Percentiles rank a stretch among this genome's conserved stretches.
phyloP scores from a whole-genome alignment of 37 sponge, comb jelly and placozoan species.

The Beroe forskalii region DNA sequence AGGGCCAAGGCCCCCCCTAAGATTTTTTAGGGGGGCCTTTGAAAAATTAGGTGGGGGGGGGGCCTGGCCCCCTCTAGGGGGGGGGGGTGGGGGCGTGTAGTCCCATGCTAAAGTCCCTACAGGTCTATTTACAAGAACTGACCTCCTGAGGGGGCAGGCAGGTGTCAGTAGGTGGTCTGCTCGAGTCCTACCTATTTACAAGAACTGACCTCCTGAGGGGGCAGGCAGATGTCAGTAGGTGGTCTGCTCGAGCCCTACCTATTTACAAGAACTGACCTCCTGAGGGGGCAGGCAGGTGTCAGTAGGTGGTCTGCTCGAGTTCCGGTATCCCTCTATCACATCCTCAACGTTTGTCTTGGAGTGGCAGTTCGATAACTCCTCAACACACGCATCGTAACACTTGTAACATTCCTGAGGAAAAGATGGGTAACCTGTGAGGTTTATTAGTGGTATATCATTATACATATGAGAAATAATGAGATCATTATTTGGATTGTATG shows the following conservation, averaged over 20 bases:
- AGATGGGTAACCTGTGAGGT: too few relatives aligned
- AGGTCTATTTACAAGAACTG: too few relatives aligned
- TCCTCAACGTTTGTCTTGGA: not conserved
- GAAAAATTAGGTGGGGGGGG: too few relatives aligned
- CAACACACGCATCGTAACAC: constrained; percentile 18
- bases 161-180: not conserved
- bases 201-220: not conserved
- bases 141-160: not conserved
- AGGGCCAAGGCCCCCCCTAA: too few relatives aligned
- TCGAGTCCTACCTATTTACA: too few relatives aligned
- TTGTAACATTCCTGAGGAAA: not conserved
- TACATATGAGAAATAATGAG: too few relatives aligned
- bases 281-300: not conserved
- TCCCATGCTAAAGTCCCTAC: too few relatives aligned
- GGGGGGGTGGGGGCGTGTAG: too few relatives aligned
- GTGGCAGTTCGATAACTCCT: not conserved
- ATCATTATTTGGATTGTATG: too few relatives aligned
- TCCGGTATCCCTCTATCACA: constrained; percentile 2
- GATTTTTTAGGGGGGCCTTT: too few relatives aligned
- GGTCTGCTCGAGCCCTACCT: not conserved
- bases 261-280: not conserved
- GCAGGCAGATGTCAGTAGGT: not conserved
- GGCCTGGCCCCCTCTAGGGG: too few relatives aligned
- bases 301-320: not conserved
- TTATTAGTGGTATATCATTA: too few relatives aligned